phyloP scores from a whole-genome alignment of 2,797 vertebrate genomes.

The Pogoniulus pusillus region DNA sequence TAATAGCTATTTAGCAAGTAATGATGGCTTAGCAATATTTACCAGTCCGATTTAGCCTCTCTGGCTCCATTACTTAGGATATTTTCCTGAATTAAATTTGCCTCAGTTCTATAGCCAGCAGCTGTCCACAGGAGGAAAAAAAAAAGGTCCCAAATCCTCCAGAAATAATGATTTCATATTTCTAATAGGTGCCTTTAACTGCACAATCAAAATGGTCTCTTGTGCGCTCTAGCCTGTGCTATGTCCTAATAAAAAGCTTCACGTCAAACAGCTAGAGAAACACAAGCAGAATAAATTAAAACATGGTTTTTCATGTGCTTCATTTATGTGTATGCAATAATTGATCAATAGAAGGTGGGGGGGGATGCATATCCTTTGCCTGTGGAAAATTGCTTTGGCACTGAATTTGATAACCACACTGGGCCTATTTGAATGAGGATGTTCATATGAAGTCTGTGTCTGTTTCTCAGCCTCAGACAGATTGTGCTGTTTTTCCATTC shows the following conservation, averaged over 20 bases:
- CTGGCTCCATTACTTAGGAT: conserved; percentile 75
- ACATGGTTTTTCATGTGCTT: background rate
- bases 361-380: background rate
- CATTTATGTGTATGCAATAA: background rate
- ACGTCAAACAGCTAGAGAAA: background rate
- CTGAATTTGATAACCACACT: background rate
- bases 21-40: conserved; percentile 81
- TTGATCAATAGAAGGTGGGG: background rate
- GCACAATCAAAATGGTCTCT: conserved; percentile 61
- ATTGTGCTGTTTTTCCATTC: conserved; percentile 32
- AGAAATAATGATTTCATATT: conserved; percentile 81
- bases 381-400: background rate
- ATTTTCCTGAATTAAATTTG: conserved; percentile 77
- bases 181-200: conserved; percentile 68
- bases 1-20: conserved; percentile 78
- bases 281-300: conserved; percentile 1
- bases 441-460: background rate
- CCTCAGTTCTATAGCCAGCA: conserved; percentile 79
- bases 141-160: conserved; percentile 58
- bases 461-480: background rate
- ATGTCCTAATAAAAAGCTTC: conserved; percentile 16
- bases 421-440: background rate
- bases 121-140: conserved; percentile 73
- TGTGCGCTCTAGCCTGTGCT: conserved; percentile 46
- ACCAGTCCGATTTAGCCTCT: conserved; percentile 72